Evolutionary conservation across 2,113 vertebrate species (phyloP), one percentile per base, ranked within the genome.

Genomic region (Ornithorhynchus anatinus): DNA sequence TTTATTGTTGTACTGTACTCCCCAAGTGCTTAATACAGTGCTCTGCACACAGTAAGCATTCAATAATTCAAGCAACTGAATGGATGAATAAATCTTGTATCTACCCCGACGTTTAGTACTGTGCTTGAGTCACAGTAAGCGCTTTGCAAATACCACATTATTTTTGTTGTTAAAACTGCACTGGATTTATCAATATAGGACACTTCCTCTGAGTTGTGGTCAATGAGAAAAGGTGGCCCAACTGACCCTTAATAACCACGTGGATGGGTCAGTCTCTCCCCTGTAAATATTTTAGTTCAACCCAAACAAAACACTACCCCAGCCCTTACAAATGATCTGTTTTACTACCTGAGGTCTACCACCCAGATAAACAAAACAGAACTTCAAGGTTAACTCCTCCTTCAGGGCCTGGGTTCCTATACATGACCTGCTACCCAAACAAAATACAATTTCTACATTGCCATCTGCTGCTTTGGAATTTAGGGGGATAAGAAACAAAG

Each of bases 261-360:
- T 32, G 10, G 14, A 8, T 15, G 13, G 6, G 5, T 5, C 27
- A 1, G 6, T 5, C 20, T 10, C 3, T 12, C 15, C 47, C 61
- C 20, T 31, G 43, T 35, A 67, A 79, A 25, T 19, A 36, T 50
- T 79, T 84, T 76, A 70, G 79, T 73, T 72, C 52, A 10, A 4
- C 32, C 40, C 15, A 48, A 5, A 27, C 11, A 67, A 52, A 52
- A 54, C 20, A 54, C 1, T 6, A 37, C 1, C 56, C 57, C 23
- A 52, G 36, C 44, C 12, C 13, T 44, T 59, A 48, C 29, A 45
- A 52, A 33, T 17, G 40, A 12, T 54, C 47, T 62, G n/a, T 69
- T 20, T 31, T 44, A 62, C 32, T 23, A 42, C 23, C 8, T 47
- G 66, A 2, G 35, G 69, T 23, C 35, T 3, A 44, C 32, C 32